phyloP scores from a whole-genome alignment of 2,113 vertebrate genomes.

The Pseudolaguvia tuberculata region DNA sequence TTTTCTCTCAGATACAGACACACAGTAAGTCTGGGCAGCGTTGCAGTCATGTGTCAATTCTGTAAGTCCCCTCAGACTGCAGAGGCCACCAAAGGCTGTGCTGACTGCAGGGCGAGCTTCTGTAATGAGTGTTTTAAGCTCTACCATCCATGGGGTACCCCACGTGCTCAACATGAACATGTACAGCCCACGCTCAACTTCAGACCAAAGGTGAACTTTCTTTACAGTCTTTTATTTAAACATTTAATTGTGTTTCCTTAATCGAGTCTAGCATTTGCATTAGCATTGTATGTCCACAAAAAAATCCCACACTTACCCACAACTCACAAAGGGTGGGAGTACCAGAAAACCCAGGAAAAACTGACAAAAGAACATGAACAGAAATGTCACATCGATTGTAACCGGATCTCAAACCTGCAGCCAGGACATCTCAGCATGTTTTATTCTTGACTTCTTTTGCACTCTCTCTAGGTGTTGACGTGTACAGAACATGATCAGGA shows the following conservation, averaged over 20 bases:
- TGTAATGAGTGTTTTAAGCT: conserved; percentile 98
- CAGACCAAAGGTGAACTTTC: conserved; percentile 83
- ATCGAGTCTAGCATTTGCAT: not conserved
- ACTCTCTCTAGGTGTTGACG: conserved; percentile 61
- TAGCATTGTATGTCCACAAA: not conserved
- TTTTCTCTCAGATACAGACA: conserved; percentile 65
- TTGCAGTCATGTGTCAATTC: conserved; percentile 90
- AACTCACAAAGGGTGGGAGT: not conserved
- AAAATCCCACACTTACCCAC: not conserved
- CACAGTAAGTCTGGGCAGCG: conserved; percentile 69
- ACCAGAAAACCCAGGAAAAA: not conserved
- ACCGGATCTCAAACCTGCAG: not conserved
- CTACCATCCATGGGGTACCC: conserved; percentile 95
- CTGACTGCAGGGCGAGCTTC: conserved; percentile 89
- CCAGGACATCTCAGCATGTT: no score
- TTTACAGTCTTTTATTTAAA: not conserved
- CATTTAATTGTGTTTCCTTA: not conserved
- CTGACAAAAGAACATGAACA: not conserved
- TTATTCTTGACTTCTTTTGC: not conserved
- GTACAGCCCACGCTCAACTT: conserved; percentile 89
- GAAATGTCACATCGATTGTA: not conserved
- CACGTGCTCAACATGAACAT: conserved; percentile 91
- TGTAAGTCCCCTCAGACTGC: conserved; percentile 84
- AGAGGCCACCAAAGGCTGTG: conserved; percentile 94
- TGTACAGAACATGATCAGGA: conserved; percentile 76